Percentiles rank a stretch among this genome's conserved stretches.
Conservation (phyloP, 1,140 invertebrate species). For the Brachionus angularis region DNA sequence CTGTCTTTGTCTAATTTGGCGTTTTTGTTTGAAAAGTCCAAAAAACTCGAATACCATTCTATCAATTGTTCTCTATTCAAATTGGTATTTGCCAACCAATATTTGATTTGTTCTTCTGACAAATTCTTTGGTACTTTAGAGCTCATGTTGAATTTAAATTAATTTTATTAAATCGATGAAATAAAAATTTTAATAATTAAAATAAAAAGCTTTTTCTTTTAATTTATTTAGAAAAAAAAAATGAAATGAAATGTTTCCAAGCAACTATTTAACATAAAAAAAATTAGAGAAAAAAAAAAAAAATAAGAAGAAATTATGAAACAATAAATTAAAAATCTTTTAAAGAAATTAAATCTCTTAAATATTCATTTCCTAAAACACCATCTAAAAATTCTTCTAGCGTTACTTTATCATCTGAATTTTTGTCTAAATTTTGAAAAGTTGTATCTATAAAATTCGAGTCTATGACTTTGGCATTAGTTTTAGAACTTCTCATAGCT, state of each 20-base stretch:
- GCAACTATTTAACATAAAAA: no score
- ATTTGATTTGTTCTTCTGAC: constrained; percentile 5
- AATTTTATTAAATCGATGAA: background rate
- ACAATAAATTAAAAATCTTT: no score
- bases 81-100: constrained; percentile 36
- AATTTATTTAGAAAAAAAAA: background rate
- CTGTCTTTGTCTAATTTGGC: background rate
- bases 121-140: background rate
- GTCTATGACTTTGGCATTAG: no score
- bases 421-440: no score
- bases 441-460: no score
- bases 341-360: no score
- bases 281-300: no score
- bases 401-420: no score
- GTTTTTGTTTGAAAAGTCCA: background rate
- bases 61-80: constrained; percentile 9
- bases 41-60: constrained; percentile 7
- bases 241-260: background rate
- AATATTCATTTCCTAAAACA: no score
- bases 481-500: no score
- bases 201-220: background rate
- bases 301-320: no score
- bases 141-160: background rate
- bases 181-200: background rate
- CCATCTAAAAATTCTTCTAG: no score